phyloP scores from a whole-genome alignment of 2,888 invertebrate genomes.

The Gari tellinella region DNA sequence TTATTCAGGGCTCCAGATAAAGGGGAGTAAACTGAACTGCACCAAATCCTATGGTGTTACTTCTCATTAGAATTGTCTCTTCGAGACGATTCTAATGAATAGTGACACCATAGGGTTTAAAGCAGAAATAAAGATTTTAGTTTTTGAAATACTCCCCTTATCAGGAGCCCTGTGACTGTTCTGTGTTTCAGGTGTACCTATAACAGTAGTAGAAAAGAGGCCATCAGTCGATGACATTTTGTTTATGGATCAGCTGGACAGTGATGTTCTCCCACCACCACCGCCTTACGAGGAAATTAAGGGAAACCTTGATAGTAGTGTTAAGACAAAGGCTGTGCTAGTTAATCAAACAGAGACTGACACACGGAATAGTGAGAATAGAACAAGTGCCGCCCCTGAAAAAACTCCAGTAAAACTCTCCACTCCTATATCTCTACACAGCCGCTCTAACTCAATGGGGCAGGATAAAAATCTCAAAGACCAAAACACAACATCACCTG shows the following conservation, averaged over 20 bases:
- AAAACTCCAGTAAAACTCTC: constrained; percentile 23
- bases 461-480: constrained; percentile 12
- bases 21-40: too few species aligned
- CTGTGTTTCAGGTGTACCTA: constrained; percentile 4
- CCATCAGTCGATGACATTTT: constrained; percentile 54
- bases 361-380: not conserved
- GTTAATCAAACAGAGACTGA: constrained; percentile 1
- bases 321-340: not conserved
- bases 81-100: too few species aligned
- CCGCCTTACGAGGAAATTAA: not conserved
- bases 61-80: too few species aligned
- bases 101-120: too few species aligned
- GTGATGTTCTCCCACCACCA: not conserved
- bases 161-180: too few species aligned
- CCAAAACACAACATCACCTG: not conserved
- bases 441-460: constrained; percentile 7
- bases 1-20: too few species aligned
- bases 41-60: too few species aligned
- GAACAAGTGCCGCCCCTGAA: too few species aligned
- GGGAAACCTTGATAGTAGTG: not conserved
- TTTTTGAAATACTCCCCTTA: too few species aligned
- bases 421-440: constrained; percentile 26
- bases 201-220: constrained; percentile 2
- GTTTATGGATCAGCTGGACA: constrained; percentile 34
- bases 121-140: too few species aligned